These are phyloP conservation scores for Tursiops truncatus DNA, from an alignment of 2,113 vertebrate species.

Conservation along the genomic window DNA sequence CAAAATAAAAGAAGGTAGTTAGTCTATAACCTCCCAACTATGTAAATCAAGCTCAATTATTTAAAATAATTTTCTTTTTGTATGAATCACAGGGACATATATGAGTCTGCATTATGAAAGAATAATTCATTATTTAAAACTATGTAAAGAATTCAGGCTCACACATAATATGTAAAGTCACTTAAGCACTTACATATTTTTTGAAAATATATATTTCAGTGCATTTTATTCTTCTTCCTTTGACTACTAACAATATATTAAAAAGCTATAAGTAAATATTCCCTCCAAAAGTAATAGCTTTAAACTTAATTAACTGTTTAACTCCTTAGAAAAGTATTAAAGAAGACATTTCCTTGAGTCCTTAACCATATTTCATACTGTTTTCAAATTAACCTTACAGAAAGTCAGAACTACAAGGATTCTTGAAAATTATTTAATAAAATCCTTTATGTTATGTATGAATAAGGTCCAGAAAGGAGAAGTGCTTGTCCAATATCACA, in stretches of 20 bases:
- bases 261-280: neutral
- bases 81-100: neutral
- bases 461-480: slow-evolving; percentile 28
- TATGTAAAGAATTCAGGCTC: neutral
- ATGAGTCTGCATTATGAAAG: neutral
- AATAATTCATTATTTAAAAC: slow-evolving; percentile 22
- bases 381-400: neutral
- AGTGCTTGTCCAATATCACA: neutral
- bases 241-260: neutral
- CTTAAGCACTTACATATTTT: neutral
- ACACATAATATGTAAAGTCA: neutral
- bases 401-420: neutral
- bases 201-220: neutral
- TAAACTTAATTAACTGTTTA: neutral
- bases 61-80: slow-evolving; percentile 50
- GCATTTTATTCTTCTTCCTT: slow-evolving; percentile 19
- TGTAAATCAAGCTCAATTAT: neutral
- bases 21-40: neutral
- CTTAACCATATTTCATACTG: slow-evolving; percentile 27
- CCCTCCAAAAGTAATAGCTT: neutral
- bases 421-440: slow-evolving; percentile 38
- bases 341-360: neutral
- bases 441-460: neutral
- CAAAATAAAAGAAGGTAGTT: slow-evolving; percentile 15
- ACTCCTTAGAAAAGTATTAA: neutral